Evolutionary conservation across 2,888 invertebrate genomes (phyloP), one percentile per base, ranked within the genome.

Genomic region (Cephus pulcher): DNA sequence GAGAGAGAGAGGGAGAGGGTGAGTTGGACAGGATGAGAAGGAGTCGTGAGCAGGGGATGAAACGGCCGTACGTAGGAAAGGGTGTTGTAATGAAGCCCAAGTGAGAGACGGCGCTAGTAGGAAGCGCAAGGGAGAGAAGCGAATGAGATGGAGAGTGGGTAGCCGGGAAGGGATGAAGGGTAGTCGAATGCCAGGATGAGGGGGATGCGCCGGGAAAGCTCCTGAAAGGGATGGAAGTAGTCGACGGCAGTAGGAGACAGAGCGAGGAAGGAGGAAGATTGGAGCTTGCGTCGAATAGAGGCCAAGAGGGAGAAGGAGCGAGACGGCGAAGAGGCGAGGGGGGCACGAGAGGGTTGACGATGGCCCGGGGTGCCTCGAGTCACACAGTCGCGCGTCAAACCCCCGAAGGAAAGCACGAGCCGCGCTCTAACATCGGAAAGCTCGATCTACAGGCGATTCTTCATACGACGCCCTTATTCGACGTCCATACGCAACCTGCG

Each of bases 381-480:
- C 88, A 88, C 88, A 90, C 90, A 91, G 91, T 91, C 90, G 90
- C 90, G 91, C 90, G 91, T 87, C 90, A 87, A 89, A 89, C 88
- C 87, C 87, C 86, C 87, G 86, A 84, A 88, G 86, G 88, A 87
- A 85, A 88, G 83, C 88, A 90, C 88, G 87, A 71, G 86, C 85
- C 83, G 76, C 81, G 77, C 77, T 77, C 74, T 73, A 77, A 76
- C 56, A 74, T 78, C 68, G 68, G 73, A 76, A 33, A 79, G 70
- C 75, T 73, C 75, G 74, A 73, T 56, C 76, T 76, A 15, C 71
- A 71, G 71, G 12, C 71, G 32, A 32, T 71, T 71, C 33, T 32
- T 56, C 23, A 56, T 56, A 56, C 56, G 56, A 56, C 56, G 56
- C 56, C 56, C 56, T 56, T 56, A 56, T 23, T 23, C 56, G 56